A percentile compares a stretch with the other conserved stretches of the same genome.
Conservation (phyloP, 2,797 vertebrate species). For the Xyrichtys novacula region DNA sequence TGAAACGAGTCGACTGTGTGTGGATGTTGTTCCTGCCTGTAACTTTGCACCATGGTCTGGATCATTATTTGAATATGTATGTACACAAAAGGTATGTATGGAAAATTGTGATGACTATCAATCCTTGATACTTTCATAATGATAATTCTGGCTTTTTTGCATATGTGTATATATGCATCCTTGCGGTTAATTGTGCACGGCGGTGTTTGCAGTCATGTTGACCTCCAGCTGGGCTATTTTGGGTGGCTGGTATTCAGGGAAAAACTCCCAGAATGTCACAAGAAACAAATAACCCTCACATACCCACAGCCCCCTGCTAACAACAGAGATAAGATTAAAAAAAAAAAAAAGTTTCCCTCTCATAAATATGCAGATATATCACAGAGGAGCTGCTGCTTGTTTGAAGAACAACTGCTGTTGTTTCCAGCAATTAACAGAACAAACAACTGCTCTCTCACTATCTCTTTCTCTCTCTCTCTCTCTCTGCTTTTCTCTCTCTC, state of each 20-base stretch:
- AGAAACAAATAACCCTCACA: conserved; percentile 75
- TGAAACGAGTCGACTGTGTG: background rate
- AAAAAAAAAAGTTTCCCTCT: conserved; percentile 54
- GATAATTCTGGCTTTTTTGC: background rate
- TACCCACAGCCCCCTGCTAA: conserved; percentile 29
- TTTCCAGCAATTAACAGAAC: conserved; percentile 85
- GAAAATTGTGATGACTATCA: background rate
- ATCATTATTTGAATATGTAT: background rate
- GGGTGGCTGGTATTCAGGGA: conserved; percentile 48
- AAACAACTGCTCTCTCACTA: conserved; percentile 77
- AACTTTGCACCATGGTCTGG: background rate
- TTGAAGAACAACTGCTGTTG: conserved; percentile 84
- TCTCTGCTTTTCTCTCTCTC: conserved; percentile 19
- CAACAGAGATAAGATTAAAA: conserved; percentile 37
- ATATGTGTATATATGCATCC: conserved; percentile 5
- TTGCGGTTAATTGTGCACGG: background rate
- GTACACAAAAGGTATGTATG: background rate
- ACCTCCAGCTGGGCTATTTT: conserved; percentile 52
- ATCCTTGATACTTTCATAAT: background rate
- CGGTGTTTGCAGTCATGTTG: conserved; percentile 18
- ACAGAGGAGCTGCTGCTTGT: conserved; percentile 76
- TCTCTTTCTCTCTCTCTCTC: background rate
- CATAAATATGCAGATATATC: conserved; percentile 85
- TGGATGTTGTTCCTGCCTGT: background rate
- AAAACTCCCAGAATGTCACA: conserved; percentile 71